A percentile compares a stretch with the other conserved stretches of the same genome.
Conservation (phyloP, 2,113 vertebrate species). For the Struthio camelus region DNA sequence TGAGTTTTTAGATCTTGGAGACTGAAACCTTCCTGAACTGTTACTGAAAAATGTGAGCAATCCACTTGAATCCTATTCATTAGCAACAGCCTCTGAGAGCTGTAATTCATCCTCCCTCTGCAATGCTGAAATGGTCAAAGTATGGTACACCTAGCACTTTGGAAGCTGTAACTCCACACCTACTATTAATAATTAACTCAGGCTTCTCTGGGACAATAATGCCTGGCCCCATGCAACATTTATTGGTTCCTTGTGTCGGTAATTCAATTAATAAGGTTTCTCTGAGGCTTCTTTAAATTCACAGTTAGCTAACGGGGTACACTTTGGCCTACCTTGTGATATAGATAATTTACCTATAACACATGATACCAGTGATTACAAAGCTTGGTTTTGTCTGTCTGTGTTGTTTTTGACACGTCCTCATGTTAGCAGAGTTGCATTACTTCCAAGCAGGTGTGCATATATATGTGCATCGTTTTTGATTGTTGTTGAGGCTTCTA, state of each 20-base stretch:
- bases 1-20: constrained; percentile 6
- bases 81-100: constrained; percentile 25
- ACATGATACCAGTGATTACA: constrained; percentile 57
- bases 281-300: constrained; percentile 69
- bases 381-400: constrained; percentile 40
- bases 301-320: constrained; percentile 60
- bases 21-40: constrained; percentile 47
- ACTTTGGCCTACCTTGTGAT: constrained; percentile 65
- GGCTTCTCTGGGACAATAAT: constrained; percentile 66
- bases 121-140: constrained; percentile 12
- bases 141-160: constrained; percentile 50
- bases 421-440: background rate
- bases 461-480: background rate
- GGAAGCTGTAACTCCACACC: constrained; percentile 73
- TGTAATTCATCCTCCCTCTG: constrained; percentile 54
- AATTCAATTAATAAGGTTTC: constrained; percentile 76
- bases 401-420: constrained; percentile 59
- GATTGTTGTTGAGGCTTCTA: background rate
- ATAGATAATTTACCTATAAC: constrained; percentile 72
- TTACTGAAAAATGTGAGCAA: constrained; percentile 59
- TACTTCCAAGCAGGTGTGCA: background rate
- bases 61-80: constrained; percentile 11
- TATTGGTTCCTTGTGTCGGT: constrained; percentile 64
- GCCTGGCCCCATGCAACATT: constrained; percentile 71
- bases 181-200: constrained; percentile 76